Percentiles rank a stretch among this genome's conserved stretches.
These are phyloP conservation scores for Montipora foliosa DNA, from an alignment of 64 coral and sea anemone genomes.

Conservation along the genomic window DNA sequence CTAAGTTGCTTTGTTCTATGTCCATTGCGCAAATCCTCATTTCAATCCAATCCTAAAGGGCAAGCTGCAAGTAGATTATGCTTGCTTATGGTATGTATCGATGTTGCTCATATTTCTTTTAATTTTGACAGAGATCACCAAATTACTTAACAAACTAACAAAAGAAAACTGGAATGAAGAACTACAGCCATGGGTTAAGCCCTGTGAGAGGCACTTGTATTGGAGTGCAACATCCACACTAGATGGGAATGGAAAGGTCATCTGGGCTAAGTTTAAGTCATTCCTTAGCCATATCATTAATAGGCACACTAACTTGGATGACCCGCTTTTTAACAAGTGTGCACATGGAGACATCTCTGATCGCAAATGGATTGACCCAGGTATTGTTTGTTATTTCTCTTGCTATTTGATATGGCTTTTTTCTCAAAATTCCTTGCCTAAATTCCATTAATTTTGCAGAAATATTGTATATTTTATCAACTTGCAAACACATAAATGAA, in stretches of 20 bases:
- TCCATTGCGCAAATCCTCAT: background rate
- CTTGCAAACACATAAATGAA: background rate
- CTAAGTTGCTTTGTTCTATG: too few species aligned
- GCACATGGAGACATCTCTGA: too few species aligned
- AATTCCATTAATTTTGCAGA: background rate
- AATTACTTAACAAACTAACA: too few species aligned
- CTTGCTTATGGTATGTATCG: too few species aligned
- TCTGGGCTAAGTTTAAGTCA: too few species aligned
- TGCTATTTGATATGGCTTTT: background rate
- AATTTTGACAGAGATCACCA: too few species aligned
- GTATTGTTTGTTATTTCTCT: background rate
- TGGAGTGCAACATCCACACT: constrained; percentile 48
- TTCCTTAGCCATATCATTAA: too few species aligned
- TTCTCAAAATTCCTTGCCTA: background rate
- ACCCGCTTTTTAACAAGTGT: too few species aligned
- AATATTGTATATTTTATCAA: background rate
- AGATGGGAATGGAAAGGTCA: background rate
- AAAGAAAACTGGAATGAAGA: too few species aligned
- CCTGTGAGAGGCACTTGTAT: background rate
- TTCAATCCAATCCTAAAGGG: background rate
- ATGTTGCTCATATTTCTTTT: background rate
- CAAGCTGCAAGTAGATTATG: background rate
- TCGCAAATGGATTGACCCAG: too few species aligned
- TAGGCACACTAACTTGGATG: too few species aligned
- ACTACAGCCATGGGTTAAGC: too few species aligned